A percentile compares a stretch with the other conserved stretches of the same genome.
Conservation (phyloP, 2,888 invertebrate genomes). For the Plebejus argus region DNA sequence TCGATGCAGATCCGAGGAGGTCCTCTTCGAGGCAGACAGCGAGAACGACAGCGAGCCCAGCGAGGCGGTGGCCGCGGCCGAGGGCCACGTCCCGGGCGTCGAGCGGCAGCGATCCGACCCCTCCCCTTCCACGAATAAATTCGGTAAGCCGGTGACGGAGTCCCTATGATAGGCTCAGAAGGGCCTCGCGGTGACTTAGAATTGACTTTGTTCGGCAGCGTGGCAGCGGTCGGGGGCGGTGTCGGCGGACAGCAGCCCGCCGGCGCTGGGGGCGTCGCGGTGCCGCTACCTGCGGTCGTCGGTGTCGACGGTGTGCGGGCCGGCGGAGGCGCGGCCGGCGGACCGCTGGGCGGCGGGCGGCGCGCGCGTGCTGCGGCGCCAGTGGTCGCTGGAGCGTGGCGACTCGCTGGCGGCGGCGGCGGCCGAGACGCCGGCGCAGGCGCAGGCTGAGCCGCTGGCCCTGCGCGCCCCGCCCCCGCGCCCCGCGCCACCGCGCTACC, state of each 20-base stretch:
- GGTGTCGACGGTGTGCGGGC: conserved; percentile 40
- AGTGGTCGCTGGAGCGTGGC: conserved; percentile 72
- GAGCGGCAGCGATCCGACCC: conserved; percentile 45
- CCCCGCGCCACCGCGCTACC: conserved; percentile 40
- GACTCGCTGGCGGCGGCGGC: conserved; percentile 61
- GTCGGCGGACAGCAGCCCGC: conserved; percentile 65
- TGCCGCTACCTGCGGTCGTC: conserved; percentile 45
- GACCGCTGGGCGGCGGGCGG: conserved; percentile 48
- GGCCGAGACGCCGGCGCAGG: conserved; percentile 45
- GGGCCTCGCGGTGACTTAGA: not conserved
- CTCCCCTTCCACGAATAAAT: conserved; percentile 42
- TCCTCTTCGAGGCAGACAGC: conserved; percentile 60
- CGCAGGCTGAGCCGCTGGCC: conserved; percentile 44
- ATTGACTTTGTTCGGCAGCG: conserved; percentile 40
- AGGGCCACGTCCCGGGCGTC: conserved; percentile 40
- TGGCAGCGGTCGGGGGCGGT: conserved; percentile 60
- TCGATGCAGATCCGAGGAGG: conserved; percentile 58
- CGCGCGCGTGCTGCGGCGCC: conserved; percentile 58
- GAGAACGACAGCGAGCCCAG: conserved; percentile 57
- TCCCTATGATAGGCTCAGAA: not conserved
- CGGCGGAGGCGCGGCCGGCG: conserved; percentile 66
- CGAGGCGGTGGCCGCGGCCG: conserved; percentile 38
- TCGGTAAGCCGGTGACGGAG: conserved; percentile 29
- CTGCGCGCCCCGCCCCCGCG: conserved; percentile 42
- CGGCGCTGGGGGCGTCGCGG: conserved; percentile 44